Evolutionary conservation across 2,888 invertebrate species (phyloP).

Genomic region (Poecilobothrus nobilitatus): DNA sequence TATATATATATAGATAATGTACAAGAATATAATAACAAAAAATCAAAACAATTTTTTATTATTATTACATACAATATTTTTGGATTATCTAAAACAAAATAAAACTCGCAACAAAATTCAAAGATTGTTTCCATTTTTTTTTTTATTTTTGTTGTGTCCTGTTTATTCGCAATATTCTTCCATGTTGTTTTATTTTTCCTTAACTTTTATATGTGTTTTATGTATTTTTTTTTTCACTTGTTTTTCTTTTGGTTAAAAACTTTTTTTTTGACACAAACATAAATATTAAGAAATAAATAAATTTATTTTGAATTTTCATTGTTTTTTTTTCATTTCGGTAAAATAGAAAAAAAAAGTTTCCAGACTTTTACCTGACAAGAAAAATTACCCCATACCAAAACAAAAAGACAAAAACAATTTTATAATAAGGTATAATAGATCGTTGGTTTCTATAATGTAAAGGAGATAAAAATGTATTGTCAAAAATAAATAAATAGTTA

Average conservation of each 20-base stretch:
- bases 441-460: too few species aligned
- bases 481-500: too few species aligned
- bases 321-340: too few species aligned
- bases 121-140: background rate
- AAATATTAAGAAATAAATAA: constrained; percentile 1
- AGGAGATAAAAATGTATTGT: too few species aligned
- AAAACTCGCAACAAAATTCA: background rate
- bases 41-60: background rate
- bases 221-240: background rate
- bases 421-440: too few species aligned
- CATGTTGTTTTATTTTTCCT: background rate
- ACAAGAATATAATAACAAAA: background rate
- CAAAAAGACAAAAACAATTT: too few species aligned
- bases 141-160: background rate
- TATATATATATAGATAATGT: background rate
- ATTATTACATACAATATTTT: background rate
- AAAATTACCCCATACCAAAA: background rate
- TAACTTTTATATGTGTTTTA: too few species aligned
- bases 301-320: background rate
- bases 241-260: background rate
- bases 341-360: background rate
- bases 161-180: background rate
- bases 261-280: background rate
- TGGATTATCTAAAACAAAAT: background rate
- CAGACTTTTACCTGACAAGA: background rate